Base-by-base conservation (phyloP, 2,888 invertebrate genomes). In the Lasioglossum marginatum region DNA sequence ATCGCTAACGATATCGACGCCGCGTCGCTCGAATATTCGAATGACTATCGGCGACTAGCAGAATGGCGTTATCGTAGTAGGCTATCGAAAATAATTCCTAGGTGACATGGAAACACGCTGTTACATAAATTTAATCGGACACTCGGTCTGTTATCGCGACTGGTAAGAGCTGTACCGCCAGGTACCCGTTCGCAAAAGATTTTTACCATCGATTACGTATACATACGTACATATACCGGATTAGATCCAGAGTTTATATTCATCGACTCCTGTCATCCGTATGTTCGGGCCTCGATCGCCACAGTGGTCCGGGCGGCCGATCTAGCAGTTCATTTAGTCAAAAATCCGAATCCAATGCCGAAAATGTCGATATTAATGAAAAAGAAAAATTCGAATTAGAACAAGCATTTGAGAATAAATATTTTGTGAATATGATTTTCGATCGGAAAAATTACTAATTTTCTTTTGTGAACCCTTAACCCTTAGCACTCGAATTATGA, bases 71-170 rank as follows among this genome's bases (percentile, higher is more conserved):
- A 91, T 92, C 91, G 57, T 43, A 72, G 45, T 85, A 77, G 85
- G 83, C 88, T 92, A 91, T 92, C 92, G 81, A 90, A 90, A 90
- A 90, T 89, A 89, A 92, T 90, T 87, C 81, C 78, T 82, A 73
- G 82, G 74, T 81, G 83, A 83, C 85, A 81, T 82, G 82, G 89
- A 83, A 88, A 90, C 88, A 88, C 83, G 86, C 73, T 77, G 90
- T 93, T 94, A 94, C 93, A 91, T 94, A 93, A 93, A 93, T 91
- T 93, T 91, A 91, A 93, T 93, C 93, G 89, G 89, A 90, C 92
- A 90, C 88, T 92, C 86, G 92, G 86, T 87, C 82, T 73, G 88
- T 87, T 92, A 92, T 92, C 91, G 88, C 74, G 57, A 57, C 77
- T 16, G 79, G 82, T 85, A 89, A 88, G 57, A 57, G 82, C 85